Conservation (phyloP, 2,113 vertebrate genomes). For the Lucifuga dentata region DNA sequence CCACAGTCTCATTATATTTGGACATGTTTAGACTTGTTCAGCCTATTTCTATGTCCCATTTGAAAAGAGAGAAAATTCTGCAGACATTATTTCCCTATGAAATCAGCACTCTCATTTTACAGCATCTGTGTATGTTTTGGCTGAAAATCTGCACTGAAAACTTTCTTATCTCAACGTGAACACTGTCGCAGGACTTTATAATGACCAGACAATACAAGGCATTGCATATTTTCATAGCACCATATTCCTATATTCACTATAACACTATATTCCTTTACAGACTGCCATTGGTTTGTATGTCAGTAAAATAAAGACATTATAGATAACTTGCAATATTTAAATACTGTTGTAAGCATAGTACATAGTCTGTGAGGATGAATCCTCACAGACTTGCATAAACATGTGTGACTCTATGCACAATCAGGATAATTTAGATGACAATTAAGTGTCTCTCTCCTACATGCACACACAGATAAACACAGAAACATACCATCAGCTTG, state of each 20-base stretch:
- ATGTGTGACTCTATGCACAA: not conserved
- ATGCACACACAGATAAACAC: not conserved
- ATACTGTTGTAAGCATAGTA: too few relatives aligned
- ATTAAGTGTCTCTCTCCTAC: too few relatives aligned
- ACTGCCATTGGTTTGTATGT: not conserved
- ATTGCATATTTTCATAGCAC: too few relatives aligned
- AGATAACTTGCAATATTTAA: not conserved
- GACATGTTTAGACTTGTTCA: slow-evolving; percentile 40
- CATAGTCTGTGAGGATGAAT: too few relatives aligned
- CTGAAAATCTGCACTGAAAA: not conserved
- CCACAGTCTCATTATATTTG: slow-evolving; percentile 35
- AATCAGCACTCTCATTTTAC: slow-evolving; percentile 16
- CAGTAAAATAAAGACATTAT: not conserved
- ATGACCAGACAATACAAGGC: not conserved
- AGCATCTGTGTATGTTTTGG: slow-evolving; percentile 3
- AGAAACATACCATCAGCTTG: slow-evolving; percentile 89
- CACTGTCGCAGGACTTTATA: not conserved
- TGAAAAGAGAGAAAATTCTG: not conserved
- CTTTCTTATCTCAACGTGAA: slow-evolving; percentile 1
- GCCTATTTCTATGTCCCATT: slow-evolving; percentile 1
- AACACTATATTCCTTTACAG: not conserved
- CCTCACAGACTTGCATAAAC: slow-evolving; percentile 17
- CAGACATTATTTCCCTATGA: slow-evolving; percentile 30
- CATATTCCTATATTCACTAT: not conserved
- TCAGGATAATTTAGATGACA: too few relatives aligned